Evolutionary conservation across 2,888 invertebrate genomes (phyloP), one percentile per base, ranked within the genome.

Genomic region (Cancer borealis): DNA sequence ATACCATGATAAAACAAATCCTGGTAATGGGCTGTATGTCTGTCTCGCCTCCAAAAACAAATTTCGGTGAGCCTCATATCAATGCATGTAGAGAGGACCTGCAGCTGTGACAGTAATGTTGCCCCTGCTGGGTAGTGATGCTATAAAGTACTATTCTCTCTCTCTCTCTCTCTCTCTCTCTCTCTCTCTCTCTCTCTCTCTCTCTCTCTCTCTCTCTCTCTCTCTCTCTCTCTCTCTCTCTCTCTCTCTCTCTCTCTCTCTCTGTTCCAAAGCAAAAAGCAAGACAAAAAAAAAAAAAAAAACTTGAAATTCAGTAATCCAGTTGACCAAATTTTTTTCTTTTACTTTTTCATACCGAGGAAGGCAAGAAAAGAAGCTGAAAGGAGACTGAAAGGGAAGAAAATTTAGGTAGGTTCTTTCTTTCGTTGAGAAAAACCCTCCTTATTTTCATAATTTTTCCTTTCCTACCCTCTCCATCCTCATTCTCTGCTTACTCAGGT

Each of bases 161-260:
- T 47, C 89, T 46, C 49, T 49, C 49, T 12, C 88, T 88, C 6
- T n/a, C n/a, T 45, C 49, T 30, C 89, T 45, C 89, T 49, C 39
- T 88, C 21, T 47, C 30, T 49, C 89, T 49, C 49, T 89, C 89
- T n/a, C 21, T n/a, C 89, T n/a, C 45, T 47, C 26, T 49, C 49
- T 45, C 30, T 47, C 89, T 54, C 49, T 45, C 30, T 54, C 21
- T 49, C 21, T 54, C 21, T 49, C 49, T n/a, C 47, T 45, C 46
- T 54, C n/a, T 30, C 54, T 47, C 45, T 49, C 30, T n/a, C 89
- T n/a, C 49, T 49, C 21, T 45, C 26, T 47, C 45, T 46, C 26
- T 73, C 26, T 73, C 26, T 73, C 26, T 73, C n/a, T 88, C 21
- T 88, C 88, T 46, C 39, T 88, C 88, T 88, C 88, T 39, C 46